A percentile compares a stretch with the other conserved stretches of the same genome.
phyloP scores from a whole-genome alignment of 2,888 invertebrate species.

The Sphaerophoria rueppellii region DNA sequence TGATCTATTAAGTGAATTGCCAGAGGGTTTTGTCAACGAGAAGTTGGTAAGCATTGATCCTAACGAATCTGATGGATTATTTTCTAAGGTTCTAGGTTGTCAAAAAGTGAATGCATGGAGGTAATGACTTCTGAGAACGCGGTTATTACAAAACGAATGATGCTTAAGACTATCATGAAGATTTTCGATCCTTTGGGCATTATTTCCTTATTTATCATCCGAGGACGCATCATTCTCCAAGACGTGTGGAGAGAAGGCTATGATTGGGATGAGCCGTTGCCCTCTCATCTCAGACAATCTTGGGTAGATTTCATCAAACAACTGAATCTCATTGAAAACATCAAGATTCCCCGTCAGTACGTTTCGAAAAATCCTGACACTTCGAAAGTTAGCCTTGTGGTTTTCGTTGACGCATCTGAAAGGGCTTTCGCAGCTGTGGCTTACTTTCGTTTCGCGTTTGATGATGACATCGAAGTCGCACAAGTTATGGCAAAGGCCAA shows the following conservation, averaged over 20 bases:
- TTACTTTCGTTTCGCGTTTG: constrained; percentile 1
- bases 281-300: not conserved
- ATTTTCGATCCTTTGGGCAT: constrained; percentile 19
- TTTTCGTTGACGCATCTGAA: constrained; percentile 15
- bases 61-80: too few species aligned
- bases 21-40: too few species aligned
- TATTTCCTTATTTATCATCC: not conserved
- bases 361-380: not conserved
- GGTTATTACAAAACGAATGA: constrained; percentile 3
- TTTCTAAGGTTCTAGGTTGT: too few species aligned
- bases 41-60: too few species aligned
- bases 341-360: constrained; percentile 12
- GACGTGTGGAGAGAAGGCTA: constrained; percentile 24
- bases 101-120: not conserved
- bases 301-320: constrained; percentile 22
- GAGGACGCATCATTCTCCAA: too few species aligned
- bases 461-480: not conserved
- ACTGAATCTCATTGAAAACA: not conserved
- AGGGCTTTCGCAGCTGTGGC: constrained; percentile 13
- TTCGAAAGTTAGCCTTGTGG: not conserved
- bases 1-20: too few species aligned
- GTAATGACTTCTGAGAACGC: not conserved
- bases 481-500: constrained; percentile 29
- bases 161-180: constrained; percentile 29
- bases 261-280: constrained; percentile 21